Percentiles rank a stretch among this genome's conserved stretches.
Evolutionary conservation across 2,888 invertebrate genomes (phyloP).

Genomic region (Parelbella ahira): DNA sequence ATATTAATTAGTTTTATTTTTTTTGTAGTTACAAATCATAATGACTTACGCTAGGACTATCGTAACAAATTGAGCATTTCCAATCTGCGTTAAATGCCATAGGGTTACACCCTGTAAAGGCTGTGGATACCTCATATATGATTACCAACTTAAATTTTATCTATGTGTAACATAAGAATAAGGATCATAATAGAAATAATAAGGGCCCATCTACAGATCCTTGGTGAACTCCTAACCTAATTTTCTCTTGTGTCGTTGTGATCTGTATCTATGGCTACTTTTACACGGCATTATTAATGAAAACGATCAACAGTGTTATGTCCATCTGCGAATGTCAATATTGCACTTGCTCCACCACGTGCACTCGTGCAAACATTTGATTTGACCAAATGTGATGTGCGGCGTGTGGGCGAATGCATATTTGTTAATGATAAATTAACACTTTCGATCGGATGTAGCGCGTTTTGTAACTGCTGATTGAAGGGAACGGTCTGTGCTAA

Average conservation of each 20-base stretch:
- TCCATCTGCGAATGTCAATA: conserved; percentile 42
- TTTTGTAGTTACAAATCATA: too few relatives aligned
- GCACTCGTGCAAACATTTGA: conserved; percentile 64
- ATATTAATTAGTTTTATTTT: too few relatives aligned
- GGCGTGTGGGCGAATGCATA: conserved; percentile 62
- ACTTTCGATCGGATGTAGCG: conserved; percentile 51
- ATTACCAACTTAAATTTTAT: too few relatives aligned
- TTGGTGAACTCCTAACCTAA: neutral
- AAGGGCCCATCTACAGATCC: neutral
- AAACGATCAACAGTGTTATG: conserved; percentile 26
- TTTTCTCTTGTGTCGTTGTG: neutral
- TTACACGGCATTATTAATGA: conserved; percentile 13
- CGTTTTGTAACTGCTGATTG: conserved; percentile 35
- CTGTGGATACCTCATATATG: too few relatives aligned
- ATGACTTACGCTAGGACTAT: too few relatives aligned
- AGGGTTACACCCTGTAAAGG: too few relatives aligned
- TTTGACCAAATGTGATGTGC: conserved; percentile 29
- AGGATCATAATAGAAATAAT: too few relatives aligned
- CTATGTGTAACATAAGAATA: too few relatives aligned
- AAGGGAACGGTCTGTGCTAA: neutral
- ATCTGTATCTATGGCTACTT: neutral
- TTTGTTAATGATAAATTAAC: conserved; percentile 69
- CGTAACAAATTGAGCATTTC: too few relatives aligned
- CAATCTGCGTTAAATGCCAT: too few relatives aligned
- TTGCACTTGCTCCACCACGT: conserved; percentile 57